Base-by-base conservation (phyloP, 1,140 invertebrate genomes). In the Bombus breviceps region DNA sequence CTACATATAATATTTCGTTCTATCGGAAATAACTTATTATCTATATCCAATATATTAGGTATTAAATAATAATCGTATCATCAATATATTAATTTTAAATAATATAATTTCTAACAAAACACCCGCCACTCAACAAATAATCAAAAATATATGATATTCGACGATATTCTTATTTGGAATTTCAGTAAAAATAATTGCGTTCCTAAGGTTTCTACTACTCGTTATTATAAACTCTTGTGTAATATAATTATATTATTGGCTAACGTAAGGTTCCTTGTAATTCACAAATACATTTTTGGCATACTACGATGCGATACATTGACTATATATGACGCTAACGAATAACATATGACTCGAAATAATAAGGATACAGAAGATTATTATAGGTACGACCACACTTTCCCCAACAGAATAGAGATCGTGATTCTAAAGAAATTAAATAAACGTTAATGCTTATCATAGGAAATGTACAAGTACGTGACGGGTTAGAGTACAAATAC, bases 1-100 rank as follows among this genome's bases (percentile, higher is more conserved):
- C 76, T 88, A 85, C 57, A 80, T 80, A 84, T 62, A 85, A 79
- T 85, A 87, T 90, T 76, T 86, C 85, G 68, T 76, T 90, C 89
- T 89, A 86, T 69, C 68, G 78, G 91, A 93, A 91, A 92, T 92
- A 93, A 94, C 93, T 94, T 94, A 94, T 88, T 72, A 86, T 71
- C 91, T 92, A 93, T 73, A 85, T 94, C 93, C 92, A 94, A 95
- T 95, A 94, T 94, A 95, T 94, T 94, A 94, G 90, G 92, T 94
- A 94, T 94, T 94, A 94, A 94, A 95, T 94, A 93, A 94, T 94
- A 90, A 93, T 93, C 91, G 92, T 92, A 89, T 89, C 47, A 88
- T 92, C 88, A 94, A 95, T 94, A 95, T 95, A 94, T 94, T 94
- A 94, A 94, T 94, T 94, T 95, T 92, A 94, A 94, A 95, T 95